These are phyloP conservation scores for Harpalus rufipes DNA, from an alignment of 2,888 invertebrate genomes.

Conservation along the genomic window DNA sequence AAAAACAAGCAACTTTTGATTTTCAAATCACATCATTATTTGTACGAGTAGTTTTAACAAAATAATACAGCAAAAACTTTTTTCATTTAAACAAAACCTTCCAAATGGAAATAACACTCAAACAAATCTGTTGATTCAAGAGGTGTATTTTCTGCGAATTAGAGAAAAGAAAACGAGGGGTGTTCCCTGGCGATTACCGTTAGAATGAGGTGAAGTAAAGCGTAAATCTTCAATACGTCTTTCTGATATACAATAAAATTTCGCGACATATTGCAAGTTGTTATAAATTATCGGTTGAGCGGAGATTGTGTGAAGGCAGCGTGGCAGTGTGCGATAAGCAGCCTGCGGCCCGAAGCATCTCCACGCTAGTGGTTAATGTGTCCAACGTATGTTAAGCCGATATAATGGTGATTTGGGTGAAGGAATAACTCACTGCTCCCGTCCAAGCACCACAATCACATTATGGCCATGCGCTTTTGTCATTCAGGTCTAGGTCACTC, in stretches of 20 bases:
- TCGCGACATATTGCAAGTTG: constrained; percentile 67
- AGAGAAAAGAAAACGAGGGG: constrained; percentile 13
- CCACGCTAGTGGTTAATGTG: constrained; percentile 55
- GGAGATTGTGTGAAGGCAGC: constrained; percentile 52
- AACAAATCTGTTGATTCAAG: background rate
- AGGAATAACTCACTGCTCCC: constrained; percentile 57
- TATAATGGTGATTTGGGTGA: constrained; percentile 62
- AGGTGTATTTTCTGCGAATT: background rate
- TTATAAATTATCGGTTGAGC: constrained; percentile 67
- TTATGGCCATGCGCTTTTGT: background rate
- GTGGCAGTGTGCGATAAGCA: constrained; percentile 58
- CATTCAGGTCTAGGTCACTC: constrained; percentile 23
- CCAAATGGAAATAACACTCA: background rate
- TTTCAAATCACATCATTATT: too few relatives aligned
- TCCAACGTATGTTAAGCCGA: constrained; percentile 65
- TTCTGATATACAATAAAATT: constrained; percentile 62
- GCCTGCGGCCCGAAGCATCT: constrained; percentile 3
- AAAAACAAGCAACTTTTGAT: too few relatives aligned
- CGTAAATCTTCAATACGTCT: constrained; percentile 60
- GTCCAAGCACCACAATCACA: too few relatives aligned
- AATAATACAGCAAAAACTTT: too few relatives aligned
- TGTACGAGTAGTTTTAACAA: too few relatives aligned
- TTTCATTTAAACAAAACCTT: too few relatives aligned
- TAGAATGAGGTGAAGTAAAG: constrained; percentile 44
- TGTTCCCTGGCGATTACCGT: constrained; percentile 5